phyloP scores from a whole-genome alignment of 2,888 invertebrate genomes.

The Drosophila infuscata region DNA sequence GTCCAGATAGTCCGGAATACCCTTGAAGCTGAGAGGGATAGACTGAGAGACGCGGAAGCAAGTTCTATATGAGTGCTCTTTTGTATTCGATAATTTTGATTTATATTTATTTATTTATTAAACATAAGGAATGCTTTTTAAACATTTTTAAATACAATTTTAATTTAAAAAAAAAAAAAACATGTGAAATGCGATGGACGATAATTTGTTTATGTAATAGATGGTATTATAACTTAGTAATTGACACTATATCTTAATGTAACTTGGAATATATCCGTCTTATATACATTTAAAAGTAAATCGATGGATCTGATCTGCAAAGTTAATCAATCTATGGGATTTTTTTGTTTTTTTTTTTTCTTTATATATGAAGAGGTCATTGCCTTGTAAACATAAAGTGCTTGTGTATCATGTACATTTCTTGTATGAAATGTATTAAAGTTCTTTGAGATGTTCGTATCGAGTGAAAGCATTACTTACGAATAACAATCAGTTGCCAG shows the following conservation, averaged over 20 bases:
- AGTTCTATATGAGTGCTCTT: too few species aligned
- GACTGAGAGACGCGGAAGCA: too few species aligned
- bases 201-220: background rate
- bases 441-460: background rate
- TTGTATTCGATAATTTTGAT: background rate
- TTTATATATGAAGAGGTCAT: background rate
- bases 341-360: background rate
- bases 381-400: background rate
- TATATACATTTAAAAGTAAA: too few species aligned
- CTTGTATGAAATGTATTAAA: background rate
- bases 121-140: background rate
- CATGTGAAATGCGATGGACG: background rate
- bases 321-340: background rate
- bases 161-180: too few species aligned
- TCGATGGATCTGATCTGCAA: background rate
- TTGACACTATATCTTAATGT: background rate
- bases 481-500: background rate
- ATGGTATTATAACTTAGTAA: too few species aligned
- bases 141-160: too few species aligned
- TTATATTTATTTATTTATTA: background rate
- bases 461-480: background rate
- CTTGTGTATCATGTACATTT: background rate
- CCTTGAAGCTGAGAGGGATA: too few species aligned
- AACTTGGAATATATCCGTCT: background rate
- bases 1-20: too few species aligned